A percentile compares a stretch with the other conserved stretches of the same genome.
These are phyloP conservation scores for Palythoa caribaeorum DNA, from an alignment of 92 coral and sea anemone species.

Conservation along the genomic window DNA sequence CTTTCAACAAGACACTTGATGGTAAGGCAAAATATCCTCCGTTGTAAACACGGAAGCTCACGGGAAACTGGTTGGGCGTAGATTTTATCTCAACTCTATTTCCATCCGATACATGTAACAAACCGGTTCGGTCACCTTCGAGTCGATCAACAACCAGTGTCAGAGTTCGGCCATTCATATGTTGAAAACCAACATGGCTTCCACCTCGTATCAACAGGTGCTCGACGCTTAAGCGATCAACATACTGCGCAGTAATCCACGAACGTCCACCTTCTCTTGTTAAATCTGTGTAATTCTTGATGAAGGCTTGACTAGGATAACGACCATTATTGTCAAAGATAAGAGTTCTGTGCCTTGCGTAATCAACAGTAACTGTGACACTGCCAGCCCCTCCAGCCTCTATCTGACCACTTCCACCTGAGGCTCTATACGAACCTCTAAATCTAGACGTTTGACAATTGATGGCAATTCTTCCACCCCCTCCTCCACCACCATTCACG, in stretches of 20 bases:
- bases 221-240: conserved; percentile 59
- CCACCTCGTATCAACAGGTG: conserved; percentile 69
- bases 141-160: conserved; percentile 59
- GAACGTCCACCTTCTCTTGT: conserved; percentile 71
- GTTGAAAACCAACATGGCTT: conserved; percentile 65
- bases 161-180: conserved; percentile 20
- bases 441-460: conserved; percentile 60
- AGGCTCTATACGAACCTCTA: conserved; percentile 56
- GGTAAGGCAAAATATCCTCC: conserved; percentile 73
- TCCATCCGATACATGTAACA: conserved; percentile 68
- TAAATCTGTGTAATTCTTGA: conserved; percentile 60
- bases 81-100: conserved; percentile 62
- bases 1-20: conserved; percentile 61
- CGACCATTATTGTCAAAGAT: conserved; percentile 76
- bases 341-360: conserved; percentile 40
- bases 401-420: conserved; percentile 65
- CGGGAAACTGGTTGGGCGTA: conserved; percentile 74
- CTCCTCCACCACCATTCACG: conserved; percentile 79
- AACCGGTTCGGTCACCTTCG: conserved; percentile 69
- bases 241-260: conserved; percentile 67
- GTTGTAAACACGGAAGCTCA: conserved; percentile 75
- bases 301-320: conserved; percentile 49
- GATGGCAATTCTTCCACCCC: conserved; percentile 73
- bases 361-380: conserved; percentile 52
- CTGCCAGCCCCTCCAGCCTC: conserved; percentile 84